These are phyloP conservation scores for Phytoseiulus persimilis DNA, from an alignment of 2,888 invertebrate genomes.

Conservation along the genomic window DNA sequence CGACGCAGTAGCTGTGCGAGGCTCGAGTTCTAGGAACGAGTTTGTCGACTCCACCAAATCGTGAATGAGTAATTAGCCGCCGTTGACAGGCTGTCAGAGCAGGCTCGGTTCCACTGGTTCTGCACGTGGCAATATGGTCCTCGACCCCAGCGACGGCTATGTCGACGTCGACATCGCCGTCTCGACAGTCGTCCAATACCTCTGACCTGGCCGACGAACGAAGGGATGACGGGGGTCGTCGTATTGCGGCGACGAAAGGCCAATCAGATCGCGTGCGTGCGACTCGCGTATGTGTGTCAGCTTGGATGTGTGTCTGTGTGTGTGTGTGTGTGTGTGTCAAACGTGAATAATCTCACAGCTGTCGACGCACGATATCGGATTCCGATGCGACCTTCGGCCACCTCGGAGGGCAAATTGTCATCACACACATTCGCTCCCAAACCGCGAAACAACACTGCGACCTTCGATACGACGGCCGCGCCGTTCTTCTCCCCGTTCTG, in stretches of 20 bases:
- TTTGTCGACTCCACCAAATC: not conserved
- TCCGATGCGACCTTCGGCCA: not conserved
- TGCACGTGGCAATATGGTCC: not conserved
- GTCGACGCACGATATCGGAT: not conserved
- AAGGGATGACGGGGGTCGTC: not conserved
- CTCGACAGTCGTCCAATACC: not conserved
- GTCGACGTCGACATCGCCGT: not conserved
- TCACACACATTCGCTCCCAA: not conserved
- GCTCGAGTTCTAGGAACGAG: too few relatives aligned
- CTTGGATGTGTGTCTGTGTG: too few relatives aligned
- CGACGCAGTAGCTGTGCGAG: too few relatives aligned
- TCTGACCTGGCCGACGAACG: not conserved
- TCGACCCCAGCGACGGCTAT: not conserved
- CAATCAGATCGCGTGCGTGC: not conserved
- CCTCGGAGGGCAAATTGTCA: not conserved
- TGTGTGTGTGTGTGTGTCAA: not conserved
- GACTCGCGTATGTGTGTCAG: too few relatives aligned
- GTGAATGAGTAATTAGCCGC: not conserved
- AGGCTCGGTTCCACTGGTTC: not conserved
- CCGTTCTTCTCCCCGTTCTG: not conserved
- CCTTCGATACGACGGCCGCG: not conserved
- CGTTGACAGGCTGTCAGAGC: not conserved
- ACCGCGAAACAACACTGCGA: not conserved
- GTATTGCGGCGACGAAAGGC: not conserved
- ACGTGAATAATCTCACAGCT: not conserved